Base-by-base conservation (phyloP, 2,888 invertebrate species). In the Nomada lathburiana region DNA sequence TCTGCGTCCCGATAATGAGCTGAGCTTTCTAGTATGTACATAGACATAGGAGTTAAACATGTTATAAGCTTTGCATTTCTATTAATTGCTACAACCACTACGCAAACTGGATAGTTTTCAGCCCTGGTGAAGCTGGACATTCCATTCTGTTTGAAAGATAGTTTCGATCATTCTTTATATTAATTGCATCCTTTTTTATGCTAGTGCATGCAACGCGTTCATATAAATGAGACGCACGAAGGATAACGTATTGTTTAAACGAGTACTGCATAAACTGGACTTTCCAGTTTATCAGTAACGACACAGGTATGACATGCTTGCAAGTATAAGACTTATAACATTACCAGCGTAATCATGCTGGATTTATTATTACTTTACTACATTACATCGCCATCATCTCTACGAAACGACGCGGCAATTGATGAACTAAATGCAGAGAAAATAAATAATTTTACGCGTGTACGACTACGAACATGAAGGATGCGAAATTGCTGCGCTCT, bases 401-500 rank as follows among this genome's bases (percentile, higher is more conserved):
- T 52, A 62, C n/a, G 68, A 73, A 69, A 62, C 64, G 67, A 26
- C 65, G 52, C 44, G 65, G 70, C 72, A 80, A 83, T 80, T 80
- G 76, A 80, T 80, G 72, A 42, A 72, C 75, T 68, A 60, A 62
- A 62, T 69, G 26, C 20, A 11, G 18, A 13, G 80, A 72, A 72
- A 76, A 82, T 72, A 82, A 80, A 82, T 82, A 82, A 80, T 82
- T 76, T 76, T 68, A 82, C 76, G 72, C 67, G 75, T 53, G 63
- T 79, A 64, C 67, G 79, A 59, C 44, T 53, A 53, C 52, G 74
- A 62, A 59, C 62, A 71, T 73, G 68, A 59, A 67, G 72, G 78
- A 75, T 78, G 81, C 79, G 53, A 84, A 83, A 89, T 86, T 81
- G 75, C 85, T 53, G 78, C 42, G 70, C 82, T 82, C 82, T 80